phyloP scores from a whole-genome alignment of 37 sponge, comb jelly and placozoan genomes.

The Aphrocallistes beatrix region DNA sequence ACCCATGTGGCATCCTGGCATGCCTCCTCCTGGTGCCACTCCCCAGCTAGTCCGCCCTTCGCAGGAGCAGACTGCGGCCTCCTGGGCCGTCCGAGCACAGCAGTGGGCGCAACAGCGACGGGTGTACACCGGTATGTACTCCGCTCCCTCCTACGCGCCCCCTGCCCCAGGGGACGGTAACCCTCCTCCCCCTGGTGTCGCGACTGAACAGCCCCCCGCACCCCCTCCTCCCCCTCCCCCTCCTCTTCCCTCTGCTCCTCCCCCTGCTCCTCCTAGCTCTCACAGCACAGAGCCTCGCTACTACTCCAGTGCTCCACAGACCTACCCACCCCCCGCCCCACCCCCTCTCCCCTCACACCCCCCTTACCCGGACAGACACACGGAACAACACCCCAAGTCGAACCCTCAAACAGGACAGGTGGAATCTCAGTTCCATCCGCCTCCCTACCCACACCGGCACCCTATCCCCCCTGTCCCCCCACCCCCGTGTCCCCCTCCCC shows the following conservation, averaged over 20 bases:
- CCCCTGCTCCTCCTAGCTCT: background rate
- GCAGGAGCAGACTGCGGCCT: background rate
- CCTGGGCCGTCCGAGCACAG: background rate
- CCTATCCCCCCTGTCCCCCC: background rate
- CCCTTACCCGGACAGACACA: background rate
- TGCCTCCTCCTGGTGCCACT: background rate
- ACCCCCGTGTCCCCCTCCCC: background rate
- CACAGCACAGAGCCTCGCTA: background rate
- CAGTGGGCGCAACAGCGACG: slow-evolving; percentile 2
- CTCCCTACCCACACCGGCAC: background rate
- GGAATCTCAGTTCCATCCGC: background rate
- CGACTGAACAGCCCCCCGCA: background rate
- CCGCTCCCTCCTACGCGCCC: too few species aligned
- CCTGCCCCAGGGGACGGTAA: too few species aligned
- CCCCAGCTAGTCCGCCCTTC: background rate
- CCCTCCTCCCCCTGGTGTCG: background rate
- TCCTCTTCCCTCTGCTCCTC: background rate
- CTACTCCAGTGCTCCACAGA: background rate
- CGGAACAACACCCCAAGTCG: background rate
- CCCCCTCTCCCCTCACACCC: background rate
- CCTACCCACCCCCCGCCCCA: background rate
- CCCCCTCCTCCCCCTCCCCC: background rate
- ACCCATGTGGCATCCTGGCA: background rate
- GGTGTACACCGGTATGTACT: too few species aligned
- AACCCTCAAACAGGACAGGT: background rate